Percentiles rank a stretch among this genome's conserved stretches.
These are phyloP conservation scores for Halcyon malimbica DNA, from an alignment of 2,113 vertebrate genomes.

Conservation along the genomic window DNA sequence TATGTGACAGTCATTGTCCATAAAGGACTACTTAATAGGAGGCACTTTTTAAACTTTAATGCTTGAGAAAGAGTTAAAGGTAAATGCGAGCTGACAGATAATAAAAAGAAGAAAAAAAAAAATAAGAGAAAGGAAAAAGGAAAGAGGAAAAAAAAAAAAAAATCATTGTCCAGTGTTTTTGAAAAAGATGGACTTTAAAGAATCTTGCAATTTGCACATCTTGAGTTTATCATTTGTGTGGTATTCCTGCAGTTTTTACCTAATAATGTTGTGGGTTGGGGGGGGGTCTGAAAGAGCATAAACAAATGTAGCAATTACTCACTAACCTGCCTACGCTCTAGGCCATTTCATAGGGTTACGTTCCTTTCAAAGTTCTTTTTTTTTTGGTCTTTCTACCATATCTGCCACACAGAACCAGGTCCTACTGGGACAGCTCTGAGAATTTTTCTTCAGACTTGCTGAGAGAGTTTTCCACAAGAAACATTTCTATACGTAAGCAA, in stretches of 20 bases:
- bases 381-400: conserved; percentile 75
- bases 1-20: conserved; percentile 81
- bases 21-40: conserved; percentile 81
- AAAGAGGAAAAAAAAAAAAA: conserved; percentile 76
- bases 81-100: conserved; percentile 83
- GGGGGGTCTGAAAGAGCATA: conserved; percentile 77
- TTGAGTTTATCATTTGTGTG: conserved; percentile 88
- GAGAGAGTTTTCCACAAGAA: conserved; percentile 76
- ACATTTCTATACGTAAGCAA: conserved; percentile 74
- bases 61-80: conserved; percentile 79
- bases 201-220: conserved; percentile 99
- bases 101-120: conserved; percentile 66
- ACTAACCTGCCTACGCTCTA: conserved; percentile 85
- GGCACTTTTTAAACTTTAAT: conserved; percentile 84
- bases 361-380: conserved; percentile 77
- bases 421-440: conserved; percentile 76
- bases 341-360: conserved; percentile 78
- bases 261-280: conserved; percentile 79
- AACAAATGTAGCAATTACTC: conserved; percentile 93
- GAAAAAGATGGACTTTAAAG: conserved; percentile 90
- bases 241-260: conserved; percentile 86
- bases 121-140: conserved; percentile 75
- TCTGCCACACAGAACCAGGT: conserved; percentile 77
- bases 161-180: conserved; percentile 91
- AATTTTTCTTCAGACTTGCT: conserved; percentile 76